Conservation (phyloP, 2,113 vertebrate species). For the Petrocephalus microphthalmus region DNA sequence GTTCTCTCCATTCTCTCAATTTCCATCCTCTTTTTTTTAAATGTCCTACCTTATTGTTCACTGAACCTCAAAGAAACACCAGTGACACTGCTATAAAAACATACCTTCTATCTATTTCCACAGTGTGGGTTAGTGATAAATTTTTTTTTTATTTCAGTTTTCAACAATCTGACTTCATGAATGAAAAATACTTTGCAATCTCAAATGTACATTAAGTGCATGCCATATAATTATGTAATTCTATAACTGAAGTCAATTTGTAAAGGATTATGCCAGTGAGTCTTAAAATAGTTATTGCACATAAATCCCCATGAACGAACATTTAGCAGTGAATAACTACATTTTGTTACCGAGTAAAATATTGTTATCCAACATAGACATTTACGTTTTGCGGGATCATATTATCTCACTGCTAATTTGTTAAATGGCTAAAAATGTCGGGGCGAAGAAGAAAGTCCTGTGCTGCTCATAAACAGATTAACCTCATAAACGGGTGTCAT, state of each 20-base stretch:
- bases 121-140: neutral
- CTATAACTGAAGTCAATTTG: neutral
- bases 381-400: neutral
- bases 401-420: neutral
- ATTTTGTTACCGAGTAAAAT: neutral
- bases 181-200: neutral
- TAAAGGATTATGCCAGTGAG: neutral
- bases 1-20: neutral
- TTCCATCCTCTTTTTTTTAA: neutral
- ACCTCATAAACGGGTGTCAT: slow-evolving; percentile 77
- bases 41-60: neutral
- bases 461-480: slow-evolving; percentile 74
- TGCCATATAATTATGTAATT: neutral
- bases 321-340: neutral
- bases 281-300: neutral
- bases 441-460: slow-evolving; percentile 43
- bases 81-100: neutral
- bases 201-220: neutral
- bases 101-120: neutral
- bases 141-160: neutral
- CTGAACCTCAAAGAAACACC: neutral
- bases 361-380: neutral
- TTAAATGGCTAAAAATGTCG: neutral
- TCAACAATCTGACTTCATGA: neutral
- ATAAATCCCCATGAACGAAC: neutral